Conservation (phyloP, 2,888 invertebrate species). For the Meteorus cinctellus region DNA sequence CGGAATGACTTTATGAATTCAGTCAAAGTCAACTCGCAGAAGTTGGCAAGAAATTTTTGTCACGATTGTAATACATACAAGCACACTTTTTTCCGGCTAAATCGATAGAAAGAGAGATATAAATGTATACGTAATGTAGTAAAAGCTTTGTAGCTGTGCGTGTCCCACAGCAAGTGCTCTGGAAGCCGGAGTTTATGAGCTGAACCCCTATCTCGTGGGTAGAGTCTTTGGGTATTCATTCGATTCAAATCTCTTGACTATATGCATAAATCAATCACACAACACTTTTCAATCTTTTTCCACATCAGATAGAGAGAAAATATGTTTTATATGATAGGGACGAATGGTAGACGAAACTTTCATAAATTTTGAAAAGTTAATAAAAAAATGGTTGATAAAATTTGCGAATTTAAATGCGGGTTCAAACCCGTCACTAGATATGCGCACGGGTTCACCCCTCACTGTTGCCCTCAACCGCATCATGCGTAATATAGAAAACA, state of each 20-base stretch:
- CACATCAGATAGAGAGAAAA: no score
- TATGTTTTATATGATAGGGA: no score
- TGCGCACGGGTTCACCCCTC: conserved; percentile 42
- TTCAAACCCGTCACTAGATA: conserved; percentile 48
- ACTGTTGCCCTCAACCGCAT: conserved; percentile 49
- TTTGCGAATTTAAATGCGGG: background rate
- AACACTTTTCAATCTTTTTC: no score
- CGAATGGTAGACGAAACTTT: background rate
- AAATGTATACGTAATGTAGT: no score
- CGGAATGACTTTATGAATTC: background rate
- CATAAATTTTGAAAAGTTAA: background rate
- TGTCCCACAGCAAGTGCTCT: conserved; percentile 57
- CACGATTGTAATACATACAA: no score
- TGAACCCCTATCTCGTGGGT: conserved; percentile 57
- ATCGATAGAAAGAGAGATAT: no score
- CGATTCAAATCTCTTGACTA: background rate
- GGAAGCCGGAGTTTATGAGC: conserved; percentile 65
- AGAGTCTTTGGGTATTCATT: conserved; percentile 45
- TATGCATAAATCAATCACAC: background rate
- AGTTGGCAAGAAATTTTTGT: no score
- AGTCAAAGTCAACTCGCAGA: background rate
- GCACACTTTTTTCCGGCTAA: no score
- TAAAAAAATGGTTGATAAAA: background rate
- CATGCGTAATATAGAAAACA: conserved; percentile 53
- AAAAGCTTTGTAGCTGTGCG: background rate